Conservation (phyloP, 1,140 invertebrate genomes). For the Sarcophaga bullata region DNA sequence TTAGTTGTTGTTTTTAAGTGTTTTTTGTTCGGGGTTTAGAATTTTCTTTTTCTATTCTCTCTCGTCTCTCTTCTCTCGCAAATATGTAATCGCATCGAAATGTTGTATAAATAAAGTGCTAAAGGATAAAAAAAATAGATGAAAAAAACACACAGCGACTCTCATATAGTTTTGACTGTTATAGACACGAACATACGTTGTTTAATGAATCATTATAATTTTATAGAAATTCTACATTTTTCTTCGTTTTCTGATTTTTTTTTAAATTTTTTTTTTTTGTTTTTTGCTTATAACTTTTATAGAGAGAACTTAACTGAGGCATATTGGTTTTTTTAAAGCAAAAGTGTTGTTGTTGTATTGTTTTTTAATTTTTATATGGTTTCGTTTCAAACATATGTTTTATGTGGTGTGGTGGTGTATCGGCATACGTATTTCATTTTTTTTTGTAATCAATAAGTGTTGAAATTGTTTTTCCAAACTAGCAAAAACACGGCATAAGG, state of each 20-base stretch:
- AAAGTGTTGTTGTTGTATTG: too few species aligned
- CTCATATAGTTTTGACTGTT: not conserved
- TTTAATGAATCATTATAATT: not conserved
- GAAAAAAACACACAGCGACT: not conserved
- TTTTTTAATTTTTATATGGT: not conserved
- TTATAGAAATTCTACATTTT: not conserved
- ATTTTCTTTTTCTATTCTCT: not conserved
- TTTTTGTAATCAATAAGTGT: not conserved
- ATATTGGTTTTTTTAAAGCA: too few species aligned
- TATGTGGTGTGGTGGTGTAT: not conserved
- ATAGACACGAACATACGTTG: not conserved
- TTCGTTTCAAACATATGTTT: not conserved
- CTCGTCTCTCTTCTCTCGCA: not conserved
- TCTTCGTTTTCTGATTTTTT: not conserved
- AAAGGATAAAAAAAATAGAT: not conserved
- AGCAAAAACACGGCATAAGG: not conserved
- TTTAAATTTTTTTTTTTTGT: not conserved
- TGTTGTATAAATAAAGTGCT: not conserved
- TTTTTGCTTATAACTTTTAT: too few species aligned
- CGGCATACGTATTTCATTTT: not conserved
- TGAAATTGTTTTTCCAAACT: not conserved
- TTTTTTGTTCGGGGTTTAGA: not conserved
- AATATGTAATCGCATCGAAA: not conserved
- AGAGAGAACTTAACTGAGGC: too few species aligned
- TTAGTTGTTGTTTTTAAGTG: not conserved